A percentile compares a stretch with the other conserved stretches of the same genome.
phyloP scores from a whole-genome alignment of 2,113 vertebrate genomes.

The Pseudopipra pipra region DNA sequence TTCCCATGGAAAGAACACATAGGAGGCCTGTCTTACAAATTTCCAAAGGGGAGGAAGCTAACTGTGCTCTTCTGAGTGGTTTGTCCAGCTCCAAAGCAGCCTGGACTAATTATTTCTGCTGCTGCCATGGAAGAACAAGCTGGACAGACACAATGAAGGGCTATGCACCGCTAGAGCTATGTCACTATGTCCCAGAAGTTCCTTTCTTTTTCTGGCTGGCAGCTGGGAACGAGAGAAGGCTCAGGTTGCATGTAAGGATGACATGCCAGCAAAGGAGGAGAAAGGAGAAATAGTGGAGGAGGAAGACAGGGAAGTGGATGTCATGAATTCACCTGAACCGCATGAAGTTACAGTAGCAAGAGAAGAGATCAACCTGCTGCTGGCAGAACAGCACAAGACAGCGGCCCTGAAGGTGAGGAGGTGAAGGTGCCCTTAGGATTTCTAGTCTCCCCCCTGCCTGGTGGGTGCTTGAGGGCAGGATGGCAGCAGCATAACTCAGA shows the following conservation, averaged over 20 bases:
- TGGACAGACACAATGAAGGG: neutral
- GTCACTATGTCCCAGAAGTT: neutral
- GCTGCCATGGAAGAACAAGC: neutral
- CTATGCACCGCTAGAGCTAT: neutral
- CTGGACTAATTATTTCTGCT: neutral
- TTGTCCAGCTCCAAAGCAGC: neutral
- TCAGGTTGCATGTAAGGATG: neutral
- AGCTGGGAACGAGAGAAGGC: constrained; percentile 73
- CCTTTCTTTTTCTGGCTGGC: neutral
- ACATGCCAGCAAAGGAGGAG: neutral
- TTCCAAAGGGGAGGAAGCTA: neutral
- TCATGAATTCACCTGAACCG: constrained; percentile 30
- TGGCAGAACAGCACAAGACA: constrained; percentile 48
- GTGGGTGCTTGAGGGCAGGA: neutral
- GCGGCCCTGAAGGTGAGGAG: constrained; percentile 56
- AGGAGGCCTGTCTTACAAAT: neutral
- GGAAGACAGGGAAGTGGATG: neutral
- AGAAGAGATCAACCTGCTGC: constrained; percentile 65
- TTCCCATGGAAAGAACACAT: neutral
- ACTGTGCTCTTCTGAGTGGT: neutral
- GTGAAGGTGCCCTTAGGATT: neutral
- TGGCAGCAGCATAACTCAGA: neutral
- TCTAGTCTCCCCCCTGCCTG: neutral
- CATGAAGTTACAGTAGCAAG: constrained; percentile 50
- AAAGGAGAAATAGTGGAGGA: neutral